These are phyloP conservation scores for Lepus timidus DNA, from an alignment of 2,113 vertebrate species.

Conservation along the genomic window DNA sequence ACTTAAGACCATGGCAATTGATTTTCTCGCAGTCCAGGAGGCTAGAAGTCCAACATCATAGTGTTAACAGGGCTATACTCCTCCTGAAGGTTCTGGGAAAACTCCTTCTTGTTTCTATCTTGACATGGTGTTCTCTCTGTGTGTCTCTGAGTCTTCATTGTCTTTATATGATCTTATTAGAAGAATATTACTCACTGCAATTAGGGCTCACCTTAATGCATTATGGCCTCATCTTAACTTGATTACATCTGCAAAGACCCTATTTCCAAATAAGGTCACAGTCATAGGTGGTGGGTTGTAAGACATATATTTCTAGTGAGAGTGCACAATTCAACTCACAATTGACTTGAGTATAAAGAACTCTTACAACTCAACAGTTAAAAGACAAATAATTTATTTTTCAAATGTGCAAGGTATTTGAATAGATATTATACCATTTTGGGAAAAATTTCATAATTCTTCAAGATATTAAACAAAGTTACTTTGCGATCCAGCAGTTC, in stretches of 20 bases:
- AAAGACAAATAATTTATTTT: not conserved
- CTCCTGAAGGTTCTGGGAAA: not conserved
- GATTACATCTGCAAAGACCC: not conserved
- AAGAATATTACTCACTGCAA: not conserved
- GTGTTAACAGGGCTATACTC: not conserved
- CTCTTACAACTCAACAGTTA: not conserved
- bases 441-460: not conserved
- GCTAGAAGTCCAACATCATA: not conserved
- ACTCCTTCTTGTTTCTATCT: not conserved
- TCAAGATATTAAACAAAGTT: not conserved
- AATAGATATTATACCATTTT: not conserved
- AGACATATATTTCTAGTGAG: not conserved
- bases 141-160: not conserved
- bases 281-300: not conserved
- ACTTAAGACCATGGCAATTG: not conserved
- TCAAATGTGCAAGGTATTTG: constrained; percentile 13
- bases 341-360: not conserved
- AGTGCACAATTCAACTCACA: not conserved
- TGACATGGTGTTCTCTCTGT: not conserved
- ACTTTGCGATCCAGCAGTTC: not conserved
- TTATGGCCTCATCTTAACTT: not conserved
- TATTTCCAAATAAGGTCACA: not conserved
- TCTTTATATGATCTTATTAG: constrained; percentile 21
- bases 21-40: not conserved
- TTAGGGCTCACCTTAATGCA: not conserved